These are phyloP conservation scores for Ornithoptera priamus DNA, from an alignment of 2,888 invertebrate genomes.

Conservation along the genomic window DNA sequence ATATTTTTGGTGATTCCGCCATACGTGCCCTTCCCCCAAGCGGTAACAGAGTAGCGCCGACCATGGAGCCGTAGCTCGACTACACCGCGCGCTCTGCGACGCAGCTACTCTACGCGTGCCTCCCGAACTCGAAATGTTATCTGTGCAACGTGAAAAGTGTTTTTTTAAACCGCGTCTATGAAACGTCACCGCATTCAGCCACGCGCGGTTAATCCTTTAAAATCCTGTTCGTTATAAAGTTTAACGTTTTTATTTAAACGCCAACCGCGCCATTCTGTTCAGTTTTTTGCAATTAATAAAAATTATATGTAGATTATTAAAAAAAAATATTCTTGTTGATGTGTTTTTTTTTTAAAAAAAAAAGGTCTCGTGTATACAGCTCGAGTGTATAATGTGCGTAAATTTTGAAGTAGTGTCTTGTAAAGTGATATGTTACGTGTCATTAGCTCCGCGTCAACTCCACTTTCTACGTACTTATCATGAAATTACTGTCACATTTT, in stretches of 20 bases:
- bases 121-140: background rate
- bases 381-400: background rate
- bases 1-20: too few species aligned
- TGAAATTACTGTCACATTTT: too few species aligned
- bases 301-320: background rate
- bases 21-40: too few species aligned
- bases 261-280: background rate
- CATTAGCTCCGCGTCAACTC: too few species aligned
- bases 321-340: background rate
- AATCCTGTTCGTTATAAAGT: background rate
- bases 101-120: background rate
- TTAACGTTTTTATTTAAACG: background rate
- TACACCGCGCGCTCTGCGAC: background rate
- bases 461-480: too few species aligned
- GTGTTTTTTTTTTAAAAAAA: too few species aligned
- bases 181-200: constrained; percentile 1
- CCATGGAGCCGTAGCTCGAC: background rate
- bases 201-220: constrained; percentile 2
- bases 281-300: background rate
- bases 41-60: too few species aligned
- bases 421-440: too few species aligned
- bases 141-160: background rate
- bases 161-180: background rate
- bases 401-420: background rate
- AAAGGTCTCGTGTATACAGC: background rate